A percentile compares a stretch with the other conserved stretches of the same genome.
These are phyloP conservation scores for Meteorus sp. DNA, from an alignment of 1,140 invertebrate genomes.

Conservation along the genomic window DNA sequence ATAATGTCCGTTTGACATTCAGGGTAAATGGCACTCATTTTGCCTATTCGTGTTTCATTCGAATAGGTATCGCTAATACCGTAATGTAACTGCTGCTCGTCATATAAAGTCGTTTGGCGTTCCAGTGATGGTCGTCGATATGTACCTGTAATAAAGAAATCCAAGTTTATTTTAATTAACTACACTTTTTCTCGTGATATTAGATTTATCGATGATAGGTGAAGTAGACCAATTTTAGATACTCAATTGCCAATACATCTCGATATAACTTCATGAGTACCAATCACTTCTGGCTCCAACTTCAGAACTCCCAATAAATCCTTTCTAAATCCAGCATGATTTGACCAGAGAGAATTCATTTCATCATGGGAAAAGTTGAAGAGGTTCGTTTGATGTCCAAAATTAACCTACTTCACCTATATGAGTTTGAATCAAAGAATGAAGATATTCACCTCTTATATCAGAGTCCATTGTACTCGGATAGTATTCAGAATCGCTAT, in stretches of 20 bases:
- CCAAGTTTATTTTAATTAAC: no score
- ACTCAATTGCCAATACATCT: no score
- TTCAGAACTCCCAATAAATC: no score
- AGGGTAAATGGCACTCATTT: conserved; percentile 51
- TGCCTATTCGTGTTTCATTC: conserved; percentile 41
- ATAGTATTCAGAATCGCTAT: conserved; percentile 58
- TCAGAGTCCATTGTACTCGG: conserved; percentile 48
- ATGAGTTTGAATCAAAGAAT: neutral
- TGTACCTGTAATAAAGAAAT: conserved; percentile 44
- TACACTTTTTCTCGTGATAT: no score
- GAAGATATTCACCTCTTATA: conserved; percentile 46
- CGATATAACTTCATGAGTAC: no score
- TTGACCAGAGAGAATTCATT: no score
- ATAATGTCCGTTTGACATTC: conserved; percentile 51
- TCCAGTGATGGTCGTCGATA: conserved; percentile 75
- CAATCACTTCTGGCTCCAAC: no score
- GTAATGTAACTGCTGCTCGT: conserved; percentile 66
- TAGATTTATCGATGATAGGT: no score
- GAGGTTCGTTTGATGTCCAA: neutral
- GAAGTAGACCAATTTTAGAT: no score
- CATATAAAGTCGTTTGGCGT: conserved; percentile 77
- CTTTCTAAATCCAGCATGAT: no score
- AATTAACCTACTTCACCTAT: neutral
- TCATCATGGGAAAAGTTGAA: no score
- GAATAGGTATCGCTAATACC: conserved; percentile 41